Evolutionary conservation across 2,797 vertebrate species (phyloP).

Genomic region (Pangasius mekongensis): DNA sequence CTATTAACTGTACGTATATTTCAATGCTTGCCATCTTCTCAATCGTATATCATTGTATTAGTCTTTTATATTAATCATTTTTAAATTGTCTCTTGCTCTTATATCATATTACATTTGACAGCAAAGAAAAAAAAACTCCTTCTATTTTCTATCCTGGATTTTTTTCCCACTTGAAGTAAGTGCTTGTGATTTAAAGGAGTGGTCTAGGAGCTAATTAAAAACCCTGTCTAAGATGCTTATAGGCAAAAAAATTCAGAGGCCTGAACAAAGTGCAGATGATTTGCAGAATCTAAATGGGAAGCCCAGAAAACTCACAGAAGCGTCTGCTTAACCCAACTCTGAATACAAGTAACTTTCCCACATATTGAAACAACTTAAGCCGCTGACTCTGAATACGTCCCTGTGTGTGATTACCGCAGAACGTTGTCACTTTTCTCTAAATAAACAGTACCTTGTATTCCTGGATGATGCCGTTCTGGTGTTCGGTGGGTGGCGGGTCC

Average conservation of each 20-base stretch:
- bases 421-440: background rate
- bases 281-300: slow-evolving; percentile 2
- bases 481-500: slow-evolving; percentile 95
- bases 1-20: background rate
- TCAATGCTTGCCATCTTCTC: background rate
- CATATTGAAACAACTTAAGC: background rate
- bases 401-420: background rate
- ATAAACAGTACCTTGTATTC: slow-evolving; percentile 89
- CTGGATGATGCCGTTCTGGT: slow-evolving; percentile 98
- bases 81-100: background rate
- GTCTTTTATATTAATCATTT: background rate
- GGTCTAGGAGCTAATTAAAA: background rate
- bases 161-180: background rate
- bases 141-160: background rate
- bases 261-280: background rate
- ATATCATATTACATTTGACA: background rate
- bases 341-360: background rate
- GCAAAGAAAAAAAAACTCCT: background rate
- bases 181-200: background rate
- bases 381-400: background rate
- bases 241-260: background rate
- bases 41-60: background rate
- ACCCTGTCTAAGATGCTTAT: background rate
- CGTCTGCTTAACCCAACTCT: background rate
- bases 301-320: background rate